Evolutionary conservation across 2,888 invertebrate genomes (phyloP), one percentile per base, ranked within the genome.

Genomic region (Callyntrura sp.): DNA sequence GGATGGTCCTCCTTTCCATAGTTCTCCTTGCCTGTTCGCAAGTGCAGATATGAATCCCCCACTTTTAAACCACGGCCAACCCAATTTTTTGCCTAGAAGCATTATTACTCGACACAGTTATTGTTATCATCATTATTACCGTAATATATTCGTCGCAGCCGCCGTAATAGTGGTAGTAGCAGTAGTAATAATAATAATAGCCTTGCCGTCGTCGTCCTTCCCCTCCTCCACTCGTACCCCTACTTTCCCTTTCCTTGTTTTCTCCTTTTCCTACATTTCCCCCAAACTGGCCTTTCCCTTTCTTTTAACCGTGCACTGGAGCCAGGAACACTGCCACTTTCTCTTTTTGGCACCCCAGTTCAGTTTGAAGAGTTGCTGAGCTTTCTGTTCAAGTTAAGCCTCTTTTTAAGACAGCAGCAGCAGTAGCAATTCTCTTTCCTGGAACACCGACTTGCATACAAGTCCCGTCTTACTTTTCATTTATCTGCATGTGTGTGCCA

Each of bases 171-270:
- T n/a, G n/a, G n/a, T n/a, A n/a, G n/a, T n/a, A n/a, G n/a, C n/a
- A n/a, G n/a, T n/a, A n/a, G n/a, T n/a, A n/a, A n/a, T n/a, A 68
- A 28, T 45, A 82, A 65, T 82, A 82, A 82, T 82, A 65, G 83
- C 68, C 25, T 65, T 65, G 35, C 62, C 60, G 60, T 81, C 60
- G 25, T 62, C 57, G 25, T 62, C 25, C 25, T 25, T 62, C 62
- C 25, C 35, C 68, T n/a, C n/a, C n/a, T n/a, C n/a, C n/a, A n/a
- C n/a, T 68, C 25, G 25, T 62, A 2, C 12, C 23, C 8, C 68
- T 35, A 6, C 68, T 68, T 62, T 5, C 62, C 25, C 25, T 25
- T 0, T 57, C 17, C 25, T n/a, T n/a, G n/a, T n/a, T n/a, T n/a
- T n/a, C n/a, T n/a, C n/a, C n/a, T n/a, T n/a, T n/a, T n/a, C n/a